Evolutionary conservation across 2,797 vertebrate species (phyloP).

Genomic region (Rhinophrynus dorsalis): DNA sequence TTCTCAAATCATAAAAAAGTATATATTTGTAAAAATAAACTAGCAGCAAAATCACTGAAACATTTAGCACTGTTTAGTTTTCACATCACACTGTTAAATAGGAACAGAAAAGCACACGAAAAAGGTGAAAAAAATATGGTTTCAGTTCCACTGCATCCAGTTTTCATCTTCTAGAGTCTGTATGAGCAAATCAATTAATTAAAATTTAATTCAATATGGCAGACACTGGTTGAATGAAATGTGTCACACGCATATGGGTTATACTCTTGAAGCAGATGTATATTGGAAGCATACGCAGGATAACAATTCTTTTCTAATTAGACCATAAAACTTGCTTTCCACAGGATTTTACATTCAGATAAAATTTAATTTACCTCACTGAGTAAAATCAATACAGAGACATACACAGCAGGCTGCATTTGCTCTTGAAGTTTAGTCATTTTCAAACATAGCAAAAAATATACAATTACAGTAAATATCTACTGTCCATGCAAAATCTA

Average conservation of each 20-base stretch:
- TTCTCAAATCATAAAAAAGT: too few species aligned
- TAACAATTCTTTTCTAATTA: neutral
- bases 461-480: neutral
- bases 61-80: neutral
- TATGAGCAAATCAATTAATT: slow-evolving; percentile 20
- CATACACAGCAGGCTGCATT: neutral
- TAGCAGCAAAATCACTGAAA: neutral
- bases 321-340: neutral
- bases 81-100: neutral
- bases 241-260: neutral
- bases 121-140: neutral
- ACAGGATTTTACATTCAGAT: neutral
- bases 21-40: too few species aligned
- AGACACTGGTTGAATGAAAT: slow-evolving; percentile 4
- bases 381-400: neutral
- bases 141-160: neutral
- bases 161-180: neutral
- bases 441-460: neutral
- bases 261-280: neutral
- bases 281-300: neutral
- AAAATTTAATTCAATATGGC: slow-evolving; percentile 36
- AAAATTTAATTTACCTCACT: neutral
- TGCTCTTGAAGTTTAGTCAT: neutral
- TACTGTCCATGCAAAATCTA: neutral
- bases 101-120: neutral